Evolutionary conservation across 2,888 invertebrate species (phyloP), one percentile per base, ranked within the genome.

Genomic region (Glomeris marginata): DNA sequence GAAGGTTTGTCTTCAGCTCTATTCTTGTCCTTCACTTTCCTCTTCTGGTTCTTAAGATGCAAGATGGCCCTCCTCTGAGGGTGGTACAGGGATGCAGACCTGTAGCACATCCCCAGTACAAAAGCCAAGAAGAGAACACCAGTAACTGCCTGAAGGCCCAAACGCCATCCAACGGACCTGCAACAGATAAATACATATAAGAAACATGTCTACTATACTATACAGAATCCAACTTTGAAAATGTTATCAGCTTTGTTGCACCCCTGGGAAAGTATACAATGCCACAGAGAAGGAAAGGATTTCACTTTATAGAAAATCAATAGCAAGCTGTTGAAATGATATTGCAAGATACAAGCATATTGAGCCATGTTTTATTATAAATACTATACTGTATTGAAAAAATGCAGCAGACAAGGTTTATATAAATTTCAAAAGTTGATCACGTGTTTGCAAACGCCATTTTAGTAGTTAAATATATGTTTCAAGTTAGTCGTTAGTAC

Each of bases 31-130:
- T 62, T 58, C 2, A 61, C 56, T 44, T 61, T 64, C 54, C 66
- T 61, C 55, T 85, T 84, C 66, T 87, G 86, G 68, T 84, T 86
- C 68, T 87, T 88, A 61, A 88, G 76, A 66, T 88, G 87, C 40
- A 88, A 73, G 59, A 88, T 87, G 52, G 86, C 87, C 53, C 86
- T 73, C 51, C 87, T 69, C 64, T 87, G 84, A 0, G 87, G 87
- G 65, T 88, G 87, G 68, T 88, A 88, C 8, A 88, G 72, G 0
- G 86, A 85, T 0, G 87, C 86, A 5, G 86, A 86, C 34, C 88
- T 78, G 69, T 87, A 88, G 69, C 85, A 83, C 4, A 84, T 84
- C 47, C 86, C 87, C 33, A 87, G 74, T 61, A 87, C 80, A 65
- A 87, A 86, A 1, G 85, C 84, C 44, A 81, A 71, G 60, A 85